A percentile compares a stretch with the other conserved stretches of the same genome.
Conservation (phyloP, 92 coral and sea anemone species). For the Metridium senile region DNA sequence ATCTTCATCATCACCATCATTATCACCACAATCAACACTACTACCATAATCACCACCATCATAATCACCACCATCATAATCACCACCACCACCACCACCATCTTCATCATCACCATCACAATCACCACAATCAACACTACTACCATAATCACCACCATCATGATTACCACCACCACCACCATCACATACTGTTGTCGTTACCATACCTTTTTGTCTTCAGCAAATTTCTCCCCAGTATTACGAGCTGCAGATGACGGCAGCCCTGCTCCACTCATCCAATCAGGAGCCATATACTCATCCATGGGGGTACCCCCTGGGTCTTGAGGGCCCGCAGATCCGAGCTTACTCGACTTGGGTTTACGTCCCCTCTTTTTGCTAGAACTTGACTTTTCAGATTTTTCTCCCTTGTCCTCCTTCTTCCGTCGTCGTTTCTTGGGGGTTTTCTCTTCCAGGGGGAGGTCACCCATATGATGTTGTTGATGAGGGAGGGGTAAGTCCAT, state of each 20-base stretch:
- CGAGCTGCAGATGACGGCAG: constrained; percentile 24
- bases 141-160: background rate
- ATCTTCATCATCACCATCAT: background rate
- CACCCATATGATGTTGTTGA: constrained; percentile 17
- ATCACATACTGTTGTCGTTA: background rate
- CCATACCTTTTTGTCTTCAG: background rate
- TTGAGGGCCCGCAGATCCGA: constrained; percentile 96
- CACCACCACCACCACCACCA: no score
- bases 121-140: background rate
- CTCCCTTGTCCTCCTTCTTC: constrained; percentile 79
- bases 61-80: no score
- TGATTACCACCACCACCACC: background rate
- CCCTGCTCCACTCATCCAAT: constrained; percentile 32
- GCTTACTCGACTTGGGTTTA: constrained; percentile 91
- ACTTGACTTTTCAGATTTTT: constrained; percentile 80
- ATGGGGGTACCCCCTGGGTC: constrained; percentile 66
- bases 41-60: no score
- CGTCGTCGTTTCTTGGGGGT: constrained; percentile 87
- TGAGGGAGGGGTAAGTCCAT: constrained; percentile 30
- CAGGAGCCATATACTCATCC: constrained; percentile 33
- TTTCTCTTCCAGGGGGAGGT: constrained; percentile 54
- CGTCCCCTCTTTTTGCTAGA: constrained; percentile 84
- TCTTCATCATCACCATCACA: background rate
- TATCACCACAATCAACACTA: no score
- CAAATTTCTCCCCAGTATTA: background rate